Evolutionary conservation across 2,113 vertebrate species (phyloP).

Genomic region (Crotalus helleri): DNA sequence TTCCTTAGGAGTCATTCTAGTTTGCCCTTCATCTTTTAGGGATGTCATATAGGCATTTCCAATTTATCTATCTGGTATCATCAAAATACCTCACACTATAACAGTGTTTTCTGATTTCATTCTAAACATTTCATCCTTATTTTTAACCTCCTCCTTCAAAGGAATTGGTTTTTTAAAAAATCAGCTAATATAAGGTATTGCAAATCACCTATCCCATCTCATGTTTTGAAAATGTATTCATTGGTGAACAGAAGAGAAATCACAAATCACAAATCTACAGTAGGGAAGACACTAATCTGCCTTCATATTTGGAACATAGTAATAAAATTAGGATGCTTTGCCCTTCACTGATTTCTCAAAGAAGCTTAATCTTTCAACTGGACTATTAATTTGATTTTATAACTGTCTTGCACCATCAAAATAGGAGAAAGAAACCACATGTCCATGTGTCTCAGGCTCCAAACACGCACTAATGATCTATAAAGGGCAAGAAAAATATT

Average conservation of each 20-base stretch:
- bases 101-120: neutral
- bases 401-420: constrained; percentile 54
- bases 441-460: constrained; percentile 34
- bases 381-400: constrained; percentile 56
- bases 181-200: neutral
- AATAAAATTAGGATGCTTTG: neutral
- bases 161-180: neutral
- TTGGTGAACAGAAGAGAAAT: neutral
- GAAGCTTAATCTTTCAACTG: constrained; percentile 56
- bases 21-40: neutral
- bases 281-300: neutral
- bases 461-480: constrained; percentile 59
- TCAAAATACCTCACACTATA: neutral
- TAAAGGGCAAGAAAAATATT: constrained; percentile 54
- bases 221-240: neutral
- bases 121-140: neutral
- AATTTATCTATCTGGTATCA: neutral
- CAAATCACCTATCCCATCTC: neutral
- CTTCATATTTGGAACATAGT: constrained; percentile 20
- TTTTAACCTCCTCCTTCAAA: neutral
- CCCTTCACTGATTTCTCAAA: constrained; percentile 27
- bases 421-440: constrained; percentile 42
- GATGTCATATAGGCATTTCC: neutral
- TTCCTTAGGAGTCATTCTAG: neutral
- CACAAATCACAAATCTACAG: neutral